These are phyloP conservation scores for Holacanthus passer DNA, from an alignment of 2,113 vertebrate genomes.

Conservation along the genomic window DNA sequence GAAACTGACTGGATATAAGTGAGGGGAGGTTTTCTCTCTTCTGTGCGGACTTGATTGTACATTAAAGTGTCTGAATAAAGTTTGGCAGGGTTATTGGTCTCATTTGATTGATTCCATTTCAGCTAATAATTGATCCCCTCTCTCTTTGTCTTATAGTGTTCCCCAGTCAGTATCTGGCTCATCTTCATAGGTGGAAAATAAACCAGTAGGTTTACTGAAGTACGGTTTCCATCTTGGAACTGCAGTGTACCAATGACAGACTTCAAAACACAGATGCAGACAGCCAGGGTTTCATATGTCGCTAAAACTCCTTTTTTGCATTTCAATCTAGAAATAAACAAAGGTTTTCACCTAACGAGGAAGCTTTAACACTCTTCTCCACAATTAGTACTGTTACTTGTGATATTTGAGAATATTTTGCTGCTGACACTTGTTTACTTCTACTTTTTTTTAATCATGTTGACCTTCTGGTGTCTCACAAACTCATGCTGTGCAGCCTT, in stretches of 20 bases:
- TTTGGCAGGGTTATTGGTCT: neutral
- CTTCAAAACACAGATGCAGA: too few species aligned
- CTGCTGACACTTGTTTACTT: neutral
- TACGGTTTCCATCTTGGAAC: too few species aligned
- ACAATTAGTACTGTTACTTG: neutral
- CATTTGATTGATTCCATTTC: slow-evolving; percentile 4
- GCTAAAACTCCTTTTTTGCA: neutral
- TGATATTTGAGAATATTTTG: neutral
- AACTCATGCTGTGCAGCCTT: neutral
- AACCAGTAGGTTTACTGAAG: neutral
- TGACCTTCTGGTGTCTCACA: neutral
- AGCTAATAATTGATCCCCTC: neutral
- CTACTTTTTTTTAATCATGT: neutral
- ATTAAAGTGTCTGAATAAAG: neutral
- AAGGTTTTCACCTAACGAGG: neutral
- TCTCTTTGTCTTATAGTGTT: neutral
- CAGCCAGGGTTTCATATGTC: neutral
- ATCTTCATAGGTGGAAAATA: neutral
- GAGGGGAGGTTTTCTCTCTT: neutral
- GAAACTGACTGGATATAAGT: slow-evolving; percentile 3
- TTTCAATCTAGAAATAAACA: neutral
- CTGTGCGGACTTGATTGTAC: neutral
- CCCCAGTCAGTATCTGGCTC: neutral
- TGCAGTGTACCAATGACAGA: too few species aligned
- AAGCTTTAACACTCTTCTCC: neutral